Conservation (phyloP, 1,140 invertebrate species). For the Sycophila sp. region DNA sequence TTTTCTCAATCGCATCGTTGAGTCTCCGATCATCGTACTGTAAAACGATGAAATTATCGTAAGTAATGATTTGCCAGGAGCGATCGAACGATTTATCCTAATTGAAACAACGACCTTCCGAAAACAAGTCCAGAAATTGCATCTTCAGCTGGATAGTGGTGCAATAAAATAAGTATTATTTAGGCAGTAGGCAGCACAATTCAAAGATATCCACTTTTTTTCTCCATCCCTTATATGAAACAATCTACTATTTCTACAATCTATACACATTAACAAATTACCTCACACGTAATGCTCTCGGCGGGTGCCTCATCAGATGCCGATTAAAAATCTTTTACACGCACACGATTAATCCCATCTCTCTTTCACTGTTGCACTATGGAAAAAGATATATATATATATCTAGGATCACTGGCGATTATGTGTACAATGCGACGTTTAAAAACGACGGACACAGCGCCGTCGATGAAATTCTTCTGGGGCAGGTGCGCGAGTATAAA, state of each 20-base stretch:
- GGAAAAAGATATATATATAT: too few relatives aligned
- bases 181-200: constrained; percentile 24
- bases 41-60: constrained; percentile 4
- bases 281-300: not conserved
- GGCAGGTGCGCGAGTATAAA: not conserved
- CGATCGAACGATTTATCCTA: not conserved
- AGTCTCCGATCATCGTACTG: not conserved
- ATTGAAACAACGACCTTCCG: constrained; percentile 23
- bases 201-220: not conserved
- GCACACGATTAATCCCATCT: constrained; percentile 1
- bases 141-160: too few relatives aligned
- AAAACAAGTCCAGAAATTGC: constrained; percentile 11
- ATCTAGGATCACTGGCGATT: constrained; percentile 15
- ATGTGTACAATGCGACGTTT: too few relatives aligned
- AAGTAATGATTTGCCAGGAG: not conserved
- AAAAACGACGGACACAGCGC: too few relatives aligned
- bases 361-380: not conserved
- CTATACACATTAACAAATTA: constrained; percentile 33
- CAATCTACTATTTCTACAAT: constrained; percentile 19
- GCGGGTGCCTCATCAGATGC: not conserved
- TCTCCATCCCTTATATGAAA: constrained; percentile 4
- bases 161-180: constrained; percentile 30
- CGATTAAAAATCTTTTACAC: constrained; percentile 25
- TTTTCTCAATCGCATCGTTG: not conserved
- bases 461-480: too few relatives aligned